Conservation (phyloP, 2,888 invertebrate genomes). For the Diaprepes abbreviatus region DNA sequence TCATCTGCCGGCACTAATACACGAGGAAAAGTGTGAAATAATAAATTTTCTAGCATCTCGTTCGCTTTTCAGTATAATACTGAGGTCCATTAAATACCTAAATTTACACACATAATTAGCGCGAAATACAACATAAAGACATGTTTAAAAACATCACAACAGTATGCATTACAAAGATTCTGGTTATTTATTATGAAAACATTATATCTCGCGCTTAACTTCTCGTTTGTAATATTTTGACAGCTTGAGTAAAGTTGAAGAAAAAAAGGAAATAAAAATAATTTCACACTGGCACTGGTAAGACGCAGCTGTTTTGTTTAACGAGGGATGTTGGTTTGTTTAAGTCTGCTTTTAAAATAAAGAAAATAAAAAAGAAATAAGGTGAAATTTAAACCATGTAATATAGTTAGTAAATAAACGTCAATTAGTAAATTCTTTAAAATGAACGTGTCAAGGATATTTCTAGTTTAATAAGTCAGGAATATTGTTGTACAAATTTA, state of each 20-base stretch:
- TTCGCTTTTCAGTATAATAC: no score
- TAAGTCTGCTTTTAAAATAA: neutral
- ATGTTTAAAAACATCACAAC: slow-evolving; percentile 3
- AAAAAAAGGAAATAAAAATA: slow-evolving; percentile 1
- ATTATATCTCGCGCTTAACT: neutral
- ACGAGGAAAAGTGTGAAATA: no score
- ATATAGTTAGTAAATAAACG: no score
- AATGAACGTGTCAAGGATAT: no score
- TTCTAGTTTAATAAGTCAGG: no score
- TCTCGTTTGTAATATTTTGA: slow-evolving; percentile 49
- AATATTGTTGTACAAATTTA: no score
- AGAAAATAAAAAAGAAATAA: neutral
- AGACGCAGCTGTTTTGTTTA: slow-evolving; percentile 4
- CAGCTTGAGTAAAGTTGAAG: slow-evolving; percentile 40
- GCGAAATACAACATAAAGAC: neutral
- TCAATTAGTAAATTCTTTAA: no score
- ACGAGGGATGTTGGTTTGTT: slow-evolving; percentile 4
- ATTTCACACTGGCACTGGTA: neutral
- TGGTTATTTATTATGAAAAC: neutral
- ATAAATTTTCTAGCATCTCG: no score
- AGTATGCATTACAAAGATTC: neutral
- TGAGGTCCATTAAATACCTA: neutral
- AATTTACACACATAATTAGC: neutral
- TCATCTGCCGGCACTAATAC: no score
- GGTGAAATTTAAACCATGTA: neutral